These are phyloP conservation scores for Drosophila murphyi DNA, from an alignment of 1,140 invertebrate species.

Conservation along the genomic window DNA sequence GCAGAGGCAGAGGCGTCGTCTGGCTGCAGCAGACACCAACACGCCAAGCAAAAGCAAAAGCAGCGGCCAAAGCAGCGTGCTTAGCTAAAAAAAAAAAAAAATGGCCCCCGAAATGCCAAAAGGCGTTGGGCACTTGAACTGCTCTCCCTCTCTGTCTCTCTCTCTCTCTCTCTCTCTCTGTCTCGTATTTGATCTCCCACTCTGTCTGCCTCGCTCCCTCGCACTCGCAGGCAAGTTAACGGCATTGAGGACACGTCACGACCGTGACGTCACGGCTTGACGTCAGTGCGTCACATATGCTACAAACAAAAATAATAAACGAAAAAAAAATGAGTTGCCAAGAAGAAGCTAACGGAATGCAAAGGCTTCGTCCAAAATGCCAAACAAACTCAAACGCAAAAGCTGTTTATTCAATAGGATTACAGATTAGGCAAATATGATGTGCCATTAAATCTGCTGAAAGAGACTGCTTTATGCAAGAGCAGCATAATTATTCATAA, in stretches of 20 bases:
- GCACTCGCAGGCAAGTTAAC: slow-evolving; percentile 5
- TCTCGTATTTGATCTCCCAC: neutral
- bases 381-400: slow-evolving; percentile 1
- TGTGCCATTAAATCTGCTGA: neutral
- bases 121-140: slow-evolving; percentile 54
- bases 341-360: slow-evolving; percentile 20
- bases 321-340: slow-evolving; percentile 8
- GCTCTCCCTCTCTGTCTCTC: slow-evolving; percentile 1
- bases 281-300: slow-evolving; percentile 59
- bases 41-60: slow-evolving; percentile 9
- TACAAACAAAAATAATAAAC: no score
- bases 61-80: slow-evolving; percentile 2
- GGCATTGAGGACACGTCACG: slow-evolving; percentile 56
- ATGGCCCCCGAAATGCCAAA: slow-evolving; percentile 74
- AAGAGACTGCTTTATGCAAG: neutral
- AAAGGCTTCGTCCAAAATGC: slow-evolving; percentile 19
- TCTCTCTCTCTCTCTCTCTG: slow-evolving; percentile 6
- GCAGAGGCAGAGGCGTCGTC: slow-evolving; percentile 46
- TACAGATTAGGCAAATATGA: neutral
- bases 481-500: neutral
- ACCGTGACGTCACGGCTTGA: slow-evolving; percentile 69
- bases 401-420: slow-evolving; percentile 5
- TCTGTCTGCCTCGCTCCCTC: neutral
- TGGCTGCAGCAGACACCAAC: slow-evolving; percentile 31
- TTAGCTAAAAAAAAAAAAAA: slow-evolving; percentile 7